Base-by-base conservation (phyloP, 2,797 vertebrate genomes). In the Rhadinocentrus ornatus region DNA sequence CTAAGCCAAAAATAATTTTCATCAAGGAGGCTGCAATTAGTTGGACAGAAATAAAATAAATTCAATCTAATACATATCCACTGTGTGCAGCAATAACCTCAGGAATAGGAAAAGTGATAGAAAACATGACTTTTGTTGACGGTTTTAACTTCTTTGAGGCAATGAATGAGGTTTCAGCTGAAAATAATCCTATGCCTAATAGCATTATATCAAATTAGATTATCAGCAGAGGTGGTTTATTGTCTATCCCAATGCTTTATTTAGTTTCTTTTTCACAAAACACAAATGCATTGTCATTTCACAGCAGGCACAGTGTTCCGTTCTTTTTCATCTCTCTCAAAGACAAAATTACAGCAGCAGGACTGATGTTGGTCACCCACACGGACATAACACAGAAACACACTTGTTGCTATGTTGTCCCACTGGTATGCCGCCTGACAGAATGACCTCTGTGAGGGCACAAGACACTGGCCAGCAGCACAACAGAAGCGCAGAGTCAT, bases 401-500 rank as follows among this genome's bases (percentile, higher is more conserved):
- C 60, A 72, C 46, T 63, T 61, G 58, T 34, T 64, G 76, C 61
- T 54, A 50, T 46, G 56, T 37, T 27, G 67, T 71, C 55, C 31
- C 62, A 10, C 73, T 80, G 85, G 81, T 85, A 81, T 87, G 83
- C 57, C 20, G 13, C 41, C 73, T 64, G 69, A 75, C 82, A 75
- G 71, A 39, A 12, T 76, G 84, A 88, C 74, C 86, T 46, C 77
- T 50, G 66, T 29, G 62, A 85, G 84, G 77, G 68, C 8, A 18
- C 77, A 73, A 69, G 70, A 66, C 80, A 55, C 62, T 44, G 71
- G 71, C 58, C 63, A n/a, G 53, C 62, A 59, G 62, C 59, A 93
- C 89, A 94, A 94, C 84, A 89, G 86, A 91, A 92, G 66, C 2
- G 88, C 91, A 59, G 75, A 89, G 86, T 93, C 91, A 91, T 92